Evolutionary conservation across 2,888 invertebrate species (phyloP), one percentile per base, ranked within the genome.

Genomic region (Formica aserva): DNA sequence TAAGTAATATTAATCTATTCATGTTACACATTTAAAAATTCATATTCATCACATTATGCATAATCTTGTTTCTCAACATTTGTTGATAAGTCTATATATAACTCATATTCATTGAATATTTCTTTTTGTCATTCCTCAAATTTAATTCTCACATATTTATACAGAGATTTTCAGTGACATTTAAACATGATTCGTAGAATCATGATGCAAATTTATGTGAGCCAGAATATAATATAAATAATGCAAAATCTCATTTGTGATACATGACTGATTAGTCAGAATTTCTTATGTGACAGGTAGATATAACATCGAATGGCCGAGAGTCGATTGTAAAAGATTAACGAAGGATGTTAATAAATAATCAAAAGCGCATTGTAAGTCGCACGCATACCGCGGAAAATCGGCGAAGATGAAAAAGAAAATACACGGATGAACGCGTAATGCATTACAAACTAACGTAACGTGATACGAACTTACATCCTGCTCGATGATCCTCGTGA

Each of bases 381-480:
- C 66, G 66, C 55, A 11, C 9, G 35, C 60, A 35, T 82, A 62
- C 72, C 83, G 62, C 45, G 57, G 80, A 71, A 84, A 84, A 85
- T 83, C 1, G 60, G 75, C 35, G 75, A 81, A 87, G 85, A 75
- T 71, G 72, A 83, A 82, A 87, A 88, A 83, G 82, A 76, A 82
- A 74, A 78, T 80, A 83, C 57, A 82, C 41, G n/a, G 13, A 66
- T 69, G 55, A 29, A 62, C 76, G 60, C 48, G 57, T 62, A 48
- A 82, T 80, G 69, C 65, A 82, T 85, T 35, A 41, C 66, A 57
- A 57, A 80, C 29, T 22, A 72, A 41, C 57, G 67, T 76, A 77
- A 55, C 76, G 22, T 63, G 63, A 82, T 69, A 62, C 52, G 13
- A 45, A 89, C 90, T 90, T 84, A 90, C 90, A 62, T 85, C 74